Evolutionary conservation across 1,140 invertebrate species (phyloP), one percentile per base, ranked within the genome.

Genomic region (Drosophila kepulauana): DNA sequence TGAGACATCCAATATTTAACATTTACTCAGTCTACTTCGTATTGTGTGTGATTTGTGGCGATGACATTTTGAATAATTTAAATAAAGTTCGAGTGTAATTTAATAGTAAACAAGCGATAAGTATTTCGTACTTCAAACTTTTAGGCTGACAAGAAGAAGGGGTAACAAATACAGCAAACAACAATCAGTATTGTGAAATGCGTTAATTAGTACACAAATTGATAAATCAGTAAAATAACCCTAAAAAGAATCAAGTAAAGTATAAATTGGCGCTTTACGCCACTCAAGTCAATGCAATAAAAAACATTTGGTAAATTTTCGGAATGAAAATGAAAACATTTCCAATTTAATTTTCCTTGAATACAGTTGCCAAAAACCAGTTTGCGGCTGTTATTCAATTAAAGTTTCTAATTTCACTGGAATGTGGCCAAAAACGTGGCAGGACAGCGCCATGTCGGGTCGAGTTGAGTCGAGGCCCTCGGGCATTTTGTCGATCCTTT

Each of bases 331-430:
- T 54, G n/a, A 51, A 70, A 58, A 51, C 58, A 74, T 56, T 62
- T 68, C 16, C 30, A 74, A 69, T 49, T 74, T 8, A 58, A 64
- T 75, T 75, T 48, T 28, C 43, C 7, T 43, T 51, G 28, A 66
- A 28, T 64, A 30, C 15, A 56, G 48, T 67, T 52, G n/a, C 13
- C 54, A 45, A 67, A 58, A 67, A 58, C 4, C 67, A 41, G 41
- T 72, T 25, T 74, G 65, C 45, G 70, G 72, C 66, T 35, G 10
- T 56, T 51, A 57, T 70, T 75, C 38, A 57, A 70, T 75, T 75
- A 57, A 70, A 63, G 58, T 70, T 70, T 63, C 11, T 49, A 13
- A 45, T 70, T 63, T 61, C 3, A n/a, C 57, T 61, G 64, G 28
- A 41, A 41, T 13, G 59, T 25, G 57, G 33, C 56, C 28, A 59